Conservation (phyloP, 2,113 vertebrate genomes). For the Cyanoderma ruficeps region DNA sequence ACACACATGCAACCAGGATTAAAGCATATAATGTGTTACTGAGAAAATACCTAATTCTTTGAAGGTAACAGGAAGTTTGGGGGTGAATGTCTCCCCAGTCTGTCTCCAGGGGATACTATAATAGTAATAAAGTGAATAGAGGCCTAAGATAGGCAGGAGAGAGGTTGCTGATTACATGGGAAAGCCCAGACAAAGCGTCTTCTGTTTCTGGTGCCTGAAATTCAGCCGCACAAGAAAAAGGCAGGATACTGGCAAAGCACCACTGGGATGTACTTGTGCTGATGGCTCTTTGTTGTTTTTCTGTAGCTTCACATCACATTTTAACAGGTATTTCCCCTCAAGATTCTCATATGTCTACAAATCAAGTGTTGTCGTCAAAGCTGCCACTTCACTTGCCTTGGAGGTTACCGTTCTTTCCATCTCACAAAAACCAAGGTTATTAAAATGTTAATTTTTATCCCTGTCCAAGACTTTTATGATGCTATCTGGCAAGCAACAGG, state of each 20-base stretch:
- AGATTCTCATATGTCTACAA: not conserved
- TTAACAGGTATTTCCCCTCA: conserved; percentile 26
- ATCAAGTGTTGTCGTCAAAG: not conserved
- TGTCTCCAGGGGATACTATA: conserved; percentile 37
- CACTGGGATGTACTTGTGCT: conserved; percentile 8
- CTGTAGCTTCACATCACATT: not conserved
- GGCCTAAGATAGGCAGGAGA: conserved; percentile 32
- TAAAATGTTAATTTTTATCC: not conserved
- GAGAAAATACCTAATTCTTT: conserved; percentile 3
- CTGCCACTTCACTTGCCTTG: not conserved
- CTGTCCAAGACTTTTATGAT: not conserved
- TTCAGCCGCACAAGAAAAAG: not conserved
- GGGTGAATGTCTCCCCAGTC: not conserved
- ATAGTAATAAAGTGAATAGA: conserved; percentile 32
- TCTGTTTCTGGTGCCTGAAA: conserved; percentile 62
- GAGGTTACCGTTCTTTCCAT: not conserved
- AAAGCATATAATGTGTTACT: not conserved
- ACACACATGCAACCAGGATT: not conserved
- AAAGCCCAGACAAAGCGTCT: conserved; percentile 54
- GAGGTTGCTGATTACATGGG: conserved; percentile 49
- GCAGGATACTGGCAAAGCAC: conserved; percentile 48
- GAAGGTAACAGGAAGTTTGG: conserved; percentile 35
- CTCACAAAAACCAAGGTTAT: not conserved
- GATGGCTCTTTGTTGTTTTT: conserved; percentile 22
- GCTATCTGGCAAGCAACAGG: not conserved